phyloP scores from a whole-genome alignment of 2,888 invertebrate species.

The Apotomis turbidana region DNA sequence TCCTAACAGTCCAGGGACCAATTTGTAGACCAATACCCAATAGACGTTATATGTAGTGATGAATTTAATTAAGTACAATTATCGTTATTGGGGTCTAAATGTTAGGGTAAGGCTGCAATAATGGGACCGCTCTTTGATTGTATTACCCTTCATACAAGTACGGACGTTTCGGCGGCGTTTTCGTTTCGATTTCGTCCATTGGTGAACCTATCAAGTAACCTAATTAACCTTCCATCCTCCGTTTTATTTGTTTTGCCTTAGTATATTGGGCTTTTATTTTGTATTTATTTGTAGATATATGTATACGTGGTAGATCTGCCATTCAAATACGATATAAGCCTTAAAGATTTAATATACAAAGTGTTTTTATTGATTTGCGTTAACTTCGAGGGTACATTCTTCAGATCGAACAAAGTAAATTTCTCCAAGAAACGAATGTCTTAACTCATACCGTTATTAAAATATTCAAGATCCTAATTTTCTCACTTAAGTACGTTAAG shows the following conservation, averaged over 20 bases:
- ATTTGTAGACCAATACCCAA: background rate
- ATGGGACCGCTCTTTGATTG: constrained; percentile 4
- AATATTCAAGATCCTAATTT: too few species aligned
- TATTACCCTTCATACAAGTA: background rate
- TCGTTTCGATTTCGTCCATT: background rate
- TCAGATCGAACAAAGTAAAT: too few species aligned
- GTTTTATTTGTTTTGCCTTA: background rate
- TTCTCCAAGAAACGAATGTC: too few species aligned
- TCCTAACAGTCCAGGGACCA: background rate
- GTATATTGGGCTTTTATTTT: background rate
- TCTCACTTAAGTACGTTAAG: too few species aligned
- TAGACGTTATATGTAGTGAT: background rate
- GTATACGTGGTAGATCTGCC: too few species aligned
- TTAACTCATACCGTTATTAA: too few species aligned
- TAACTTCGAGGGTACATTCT: too few species aligned
- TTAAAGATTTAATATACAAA: too few species aligned
- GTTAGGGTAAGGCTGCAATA: constrained; percentile 1
- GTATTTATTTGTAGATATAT: too few species aligned
- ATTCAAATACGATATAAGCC: too few species aligned
- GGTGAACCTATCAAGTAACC: background rate
- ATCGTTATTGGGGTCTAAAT: background rate
- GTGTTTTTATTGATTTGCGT: too few species aligned
- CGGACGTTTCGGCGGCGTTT: background rate
- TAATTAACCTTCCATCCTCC: background rate
- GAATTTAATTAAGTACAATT: background rate